Evolutionary conservation across 2,888 invertebrate genomes (phyloP).

Genomic region (Diplolepis rosae): DNA sequence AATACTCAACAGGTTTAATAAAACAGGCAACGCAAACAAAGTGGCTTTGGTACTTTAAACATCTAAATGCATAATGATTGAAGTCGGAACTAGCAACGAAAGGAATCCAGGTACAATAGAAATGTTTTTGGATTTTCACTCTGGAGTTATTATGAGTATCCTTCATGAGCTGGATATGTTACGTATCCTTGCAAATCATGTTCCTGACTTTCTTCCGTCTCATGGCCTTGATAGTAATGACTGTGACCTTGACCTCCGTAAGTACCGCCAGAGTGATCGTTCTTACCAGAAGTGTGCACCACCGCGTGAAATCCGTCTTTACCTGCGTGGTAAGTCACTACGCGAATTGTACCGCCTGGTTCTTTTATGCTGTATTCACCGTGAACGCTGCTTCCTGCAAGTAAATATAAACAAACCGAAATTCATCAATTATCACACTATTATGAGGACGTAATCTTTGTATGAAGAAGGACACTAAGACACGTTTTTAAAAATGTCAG

Average conservation of each 20-base stretch:
- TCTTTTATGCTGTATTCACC: slow-evolving; percentile 72
- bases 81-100: slow-evolving; percentile 32
- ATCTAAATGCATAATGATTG: not conserved
- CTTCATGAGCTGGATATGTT: slow-evolving; percentile 14
- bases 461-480: no score
- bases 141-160: slow-evolving; percentile 12
- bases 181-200: slow-evolving; percentile 23
- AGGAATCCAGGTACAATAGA: slow-evolving; percentile 42
- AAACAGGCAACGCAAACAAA: not conserved
- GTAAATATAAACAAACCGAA: not conserved
- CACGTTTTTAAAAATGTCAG: no score
- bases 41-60: not conserved
- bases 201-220: slow-evolving; percentile 17
- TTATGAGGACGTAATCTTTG: not conserved
- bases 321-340: slow-evolving; percentile 68
- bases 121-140: not conserved
- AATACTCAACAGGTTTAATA: not conserved
- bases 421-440: not conserved
- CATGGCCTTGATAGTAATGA: slow-evolving; percentile 42
- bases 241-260: slow-evolving; percentile 59
- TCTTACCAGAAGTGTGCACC: slow-evolving; percentile 69
- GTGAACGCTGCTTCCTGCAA: slow-evolving; percentile 62
- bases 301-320: slow-evolving; percentile 72
- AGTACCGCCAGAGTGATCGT: slow-evolving; percentile 67
- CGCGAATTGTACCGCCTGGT: slow-evolving; percentile 69